Conservation (phyloP, 2,888 invertebrate species). For the Pachliopta kotzebuea region DNA sequence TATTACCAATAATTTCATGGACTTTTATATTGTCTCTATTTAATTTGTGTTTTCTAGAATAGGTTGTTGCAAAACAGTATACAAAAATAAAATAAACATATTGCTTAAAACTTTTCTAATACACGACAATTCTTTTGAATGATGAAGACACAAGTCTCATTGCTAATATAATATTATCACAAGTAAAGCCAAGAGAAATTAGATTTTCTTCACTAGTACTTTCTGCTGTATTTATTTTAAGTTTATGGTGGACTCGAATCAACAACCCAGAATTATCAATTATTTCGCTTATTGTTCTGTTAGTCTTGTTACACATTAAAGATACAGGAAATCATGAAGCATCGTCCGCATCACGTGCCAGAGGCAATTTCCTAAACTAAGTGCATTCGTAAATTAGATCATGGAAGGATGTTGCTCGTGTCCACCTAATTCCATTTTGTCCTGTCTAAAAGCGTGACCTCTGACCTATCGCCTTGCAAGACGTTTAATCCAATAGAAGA, state of each 20-base stretch:
- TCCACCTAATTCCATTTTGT: conserved; percentile 24
- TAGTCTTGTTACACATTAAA: not conserved
- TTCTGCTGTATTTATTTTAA: no score
- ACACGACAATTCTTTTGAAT: no score
- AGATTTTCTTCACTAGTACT: no score
- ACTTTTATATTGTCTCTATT: no score
- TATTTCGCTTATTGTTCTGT: not conserved
- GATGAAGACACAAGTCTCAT: no score
- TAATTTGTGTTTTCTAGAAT: no score
- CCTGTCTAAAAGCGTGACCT: conserved; percentile 16
- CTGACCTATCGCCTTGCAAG: conserved; percentile 13
- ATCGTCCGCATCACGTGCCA: conserved; percentile 5
- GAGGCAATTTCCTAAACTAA: conserved; percentile 20
- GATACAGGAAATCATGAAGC: conserved; percentile 1
- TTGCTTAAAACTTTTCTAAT: no score
- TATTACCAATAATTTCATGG: not conserved
- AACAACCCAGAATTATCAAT: not conserved
- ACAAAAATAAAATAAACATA: no score
- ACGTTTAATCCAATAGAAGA: conserved; percentile 18
- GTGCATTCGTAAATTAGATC: conserved; percentile 23
- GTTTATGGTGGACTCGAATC: no score
- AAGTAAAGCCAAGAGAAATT: no score
- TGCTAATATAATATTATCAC: no score
- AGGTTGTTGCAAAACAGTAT: no score
- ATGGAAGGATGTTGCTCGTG: conserved; percentile 26